A percentile compares a stretch with the other conserved stretches of the same genome.
These are phyloP conservation scores for Deroplatys truncata DNA, from an alignment of 2,888 invertebrate genomes.

Conservation along the genomic window DNA sequence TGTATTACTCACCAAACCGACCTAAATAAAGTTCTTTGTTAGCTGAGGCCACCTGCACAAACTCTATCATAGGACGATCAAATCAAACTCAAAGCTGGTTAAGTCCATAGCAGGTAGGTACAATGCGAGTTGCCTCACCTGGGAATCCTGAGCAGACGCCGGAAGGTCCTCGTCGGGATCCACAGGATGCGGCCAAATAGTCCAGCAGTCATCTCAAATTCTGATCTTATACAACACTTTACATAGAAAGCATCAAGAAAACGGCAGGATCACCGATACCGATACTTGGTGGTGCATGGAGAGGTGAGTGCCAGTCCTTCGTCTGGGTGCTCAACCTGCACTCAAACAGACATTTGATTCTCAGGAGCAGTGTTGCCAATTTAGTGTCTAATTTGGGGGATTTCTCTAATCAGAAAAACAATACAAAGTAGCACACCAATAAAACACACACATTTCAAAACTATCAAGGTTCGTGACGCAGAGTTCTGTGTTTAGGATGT, in stretches of 20 bases:
- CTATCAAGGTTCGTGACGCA: too few relatives aligned
- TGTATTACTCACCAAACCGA: too few relatives aligned
- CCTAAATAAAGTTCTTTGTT: too few relatives aligned
- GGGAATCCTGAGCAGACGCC: constrained; percentile 41
- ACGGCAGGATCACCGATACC: background rate
- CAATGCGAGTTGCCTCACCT: constrained; percentile 39
- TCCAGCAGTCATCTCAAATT: background rate
- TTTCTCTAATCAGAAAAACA: background rate
- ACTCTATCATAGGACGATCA: background rate
- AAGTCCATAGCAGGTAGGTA: too few relatives aligned
- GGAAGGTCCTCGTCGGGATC: constrained; percentile 39
- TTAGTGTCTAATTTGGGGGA: background rate
- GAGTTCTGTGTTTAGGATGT: too few relatives aligned
- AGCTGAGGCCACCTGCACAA: too few relatives aligned
- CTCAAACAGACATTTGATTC: background rate
- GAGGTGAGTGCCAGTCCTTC: background rate
- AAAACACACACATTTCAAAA: too few relatives aligned
- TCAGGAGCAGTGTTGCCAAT: background rate
- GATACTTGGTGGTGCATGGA: background rate
- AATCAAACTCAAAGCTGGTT: background rate
- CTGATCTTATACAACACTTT: background rate
- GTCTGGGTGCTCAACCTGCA: background rate
- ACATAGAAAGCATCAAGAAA: background rate
- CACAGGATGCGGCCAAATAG: constrained; percentile 1
- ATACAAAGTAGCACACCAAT: too few relatives aligned